Evolutionary conservation across 2,113 vertebrate genomes (phyloP), one percentile per base, ranked within the genome.

Genomic region (Odontophorus gujanensis): DNA sequence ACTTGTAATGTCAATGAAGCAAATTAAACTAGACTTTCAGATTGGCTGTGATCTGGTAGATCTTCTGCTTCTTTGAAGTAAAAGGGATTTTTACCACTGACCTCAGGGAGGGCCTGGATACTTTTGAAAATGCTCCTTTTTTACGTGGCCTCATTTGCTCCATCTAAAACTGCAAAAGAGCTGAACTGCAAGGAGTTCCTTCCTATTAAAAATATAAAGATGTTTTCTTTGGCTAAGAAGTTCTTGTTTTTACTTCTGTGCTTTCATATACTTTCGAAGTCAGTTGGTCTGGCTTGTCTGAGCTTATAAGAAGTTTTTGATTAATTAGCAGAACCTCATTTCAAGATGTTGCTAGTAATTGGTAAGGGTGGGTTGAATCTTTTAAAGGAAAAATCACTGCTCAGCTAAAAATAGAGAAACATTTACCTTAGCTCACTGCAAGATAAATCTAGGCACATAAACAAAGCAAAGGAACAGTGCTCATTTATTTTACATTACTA

Each of bases 211-310:
- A 86, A 87, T 83, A 81, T 87, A 74, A 94, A 86, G 78, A 66
- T 92, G 67, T 92, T 96, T 95, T 93, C 87, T 74, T 92, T 95
- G 94, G 92, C 89, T 71, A 81, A 82, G 67, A 62, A 79, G 65
- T 82, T 79, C 74, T 75, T 95, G 42, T 1, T 73, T 95, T 94
- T 73, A 92, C 78, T 94, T 94, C 59, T 93, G 75, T 71, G 30
- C 65, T 90, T 92, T 96, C 45, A 32, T 93, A 87, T 81, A 68
- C 43, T 94, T 93, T 92, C 18, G 22, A 93, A 91, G 95, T 95
- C 91, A 79, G 32, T 48, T 80, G 26, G 62, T 58, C n/a, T 91
- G 83, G 77, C 40, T 94, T 90, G 62, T 91, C 79, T 95, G 79
- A 80, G 74, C 34, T 84, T 72, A 48, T 21, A 87, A 93, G 71